Evolutionary conservation across 2,888 invertebrate species (phyloP).

Genomic region (Micoletzkya japonica): DNA sequence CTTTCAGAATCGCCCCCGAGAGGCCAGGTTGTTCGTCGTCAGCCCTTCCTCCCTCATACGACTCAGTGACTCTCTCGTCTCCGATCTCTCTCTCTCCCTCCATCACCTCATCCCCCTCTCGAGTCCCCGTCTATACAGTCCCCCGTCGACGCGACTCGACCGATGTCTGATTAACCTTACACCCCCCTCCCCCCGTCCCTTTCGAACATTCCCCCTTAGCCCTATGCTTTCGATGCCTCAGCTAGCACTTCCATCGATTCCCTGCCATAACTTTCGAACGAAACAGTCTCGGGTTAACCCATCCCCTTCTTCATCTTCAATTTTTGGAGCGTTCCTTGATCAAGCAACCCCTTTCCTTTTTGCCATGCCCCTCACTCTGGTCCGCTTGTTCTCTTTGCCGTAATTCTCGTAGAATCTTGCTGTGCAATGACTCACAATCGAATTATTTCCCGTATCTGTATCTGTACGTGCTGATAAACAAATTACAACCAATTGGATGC

Average conservation of each 20-base stretch:
- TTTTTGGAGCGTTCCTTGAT: too few relatives aligned
- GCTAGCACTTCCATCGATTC: background rate
- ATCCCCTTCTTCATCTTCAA: too few relatives aligned
- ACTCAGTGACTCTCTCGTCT: background rate
- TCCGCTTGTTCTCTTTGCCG: too few relatives aligned
- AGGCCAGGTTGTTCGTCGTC: conserved; percentile 2
- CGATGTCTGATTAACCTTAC: background rate
- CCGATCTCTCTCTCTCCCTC: background rate
- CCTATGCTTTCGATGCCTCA: background rate
- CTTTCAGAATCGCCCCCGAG: conserved; percentile 13
- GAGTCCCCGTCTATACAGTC: background rate
- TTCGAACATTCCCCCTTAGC: background rate
- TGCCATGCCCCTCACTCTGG: too few relatives aligned
- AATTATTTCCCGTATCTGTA: too few relatives aligned
- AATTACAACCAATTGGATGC: too few relatives aligned
- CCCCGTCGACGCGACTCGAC: background rate
- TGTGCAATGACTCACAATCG: too few relatives aligned
- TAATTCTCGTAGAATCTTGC: too few relatives aligned
- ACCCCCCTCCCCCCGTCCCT: background rate
- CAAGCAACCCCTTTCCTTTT: too few relatives aligned
- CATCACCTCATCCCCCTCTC: background rate
- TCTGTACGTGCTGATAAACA: too few relatives aligned
- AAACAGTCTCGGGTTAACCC: background rate
- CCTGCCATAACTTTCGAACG: background rate
- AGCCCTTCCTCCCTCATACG: conserved; percentile 2